Evolutionary conservation across 2,113 vertebrate species (phyloP).

Genomic region (Ictidomys tridecemlineatus): DNA sequence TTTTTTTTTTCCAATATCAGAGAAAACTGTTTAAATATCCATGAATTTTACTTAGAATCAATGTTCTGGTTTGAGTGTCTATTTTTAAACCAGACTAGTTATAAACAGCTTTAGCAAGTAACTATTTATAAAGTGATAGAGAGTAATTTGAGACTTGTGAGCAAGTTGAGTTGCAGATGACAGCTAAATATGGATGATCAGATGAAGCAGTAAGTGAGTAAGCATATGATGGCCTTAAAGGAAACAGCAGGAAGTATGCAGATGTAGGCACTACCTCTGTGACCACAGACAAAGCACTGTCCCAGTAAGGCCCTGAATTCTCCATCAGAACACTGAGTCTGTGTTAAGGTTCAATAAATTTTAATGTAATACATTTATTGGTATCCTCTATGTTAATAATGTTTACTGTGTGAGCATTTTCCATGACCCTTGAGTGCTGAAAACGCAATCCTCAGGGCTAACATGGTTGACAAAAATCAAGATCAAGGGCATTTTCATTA

Average conservation of each 20-base stretch:
- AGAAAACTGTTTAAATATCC: not conserved
- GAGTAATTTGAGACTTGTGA: not conserved
- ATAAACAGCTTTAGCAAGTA: not conserved
- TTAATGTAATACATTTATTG: not conserved
- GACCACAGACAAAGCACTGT: not conserved
- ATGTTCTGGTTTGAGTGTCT: not conserved
- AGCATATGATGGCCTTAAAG: not conserved
- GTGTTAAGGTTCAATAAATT: not conserved
- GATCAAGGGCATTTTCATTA: not conserved
- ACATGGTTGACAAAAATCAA: not conserved
- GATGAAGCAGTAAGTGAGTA: not conserved
- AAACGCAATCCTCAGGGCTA: not conserved
- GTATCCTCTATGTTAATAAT: not conserved
- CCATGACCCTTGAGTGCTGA: not conserved
- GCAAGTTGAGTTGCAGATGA: not conserved
- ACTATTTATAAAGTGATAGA: not conserved
- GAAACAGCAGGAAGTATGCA: not conserved
- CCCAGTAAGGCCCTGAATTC: not conserved
- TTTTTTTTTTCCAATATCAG: not conserved
- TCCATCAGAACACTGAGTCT: not conserved
- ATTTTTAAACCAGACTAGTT: slow-evolving; percentile 33
- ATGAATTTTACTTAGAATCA: slow-evolving; percentile 1
- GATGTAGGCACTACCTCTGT: not conserved
- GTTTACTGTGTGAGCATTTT: not conserved
- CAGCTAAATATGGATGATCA: not conserved